These are phyloP conservation scores for Galaxea fascicularis DNA, from an alignment of 92 coral and sea anemone genomes.

Conservation along the genomic window DNA sequence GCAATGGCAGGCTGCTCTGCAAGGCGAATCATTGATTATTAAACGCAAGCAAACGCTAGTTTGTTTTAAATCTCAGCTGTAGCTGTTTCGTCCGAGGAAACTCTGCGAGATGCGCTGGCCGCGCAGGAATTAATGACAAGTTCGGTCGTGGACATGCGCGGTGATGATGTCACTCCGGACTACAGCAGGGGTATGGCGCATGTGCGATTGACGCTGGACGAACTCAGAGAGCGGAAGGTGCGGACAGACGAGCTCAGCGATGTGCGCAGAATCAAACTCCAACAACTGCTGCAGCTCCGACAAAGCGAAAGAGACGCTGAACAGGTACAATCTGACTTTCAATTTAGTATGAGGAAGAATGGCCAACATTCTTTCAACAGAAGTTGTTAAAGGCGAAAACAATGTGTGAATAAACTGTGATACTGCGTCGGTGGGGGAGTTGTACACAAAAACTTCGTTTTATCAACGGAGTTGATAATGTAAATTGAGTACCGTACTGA, in stretches of 20 bases:
- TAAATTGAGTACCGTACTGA: too few relatives aligned
- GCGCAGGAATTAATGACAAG: slow-evolving; percentile 78
- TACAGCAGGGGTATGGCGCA: slow-evolving; percentile 79
- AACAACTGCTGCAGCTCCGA: slow-evolving; percentile 93
- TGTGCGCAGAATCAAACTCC: slow-evolving; percentile 93
- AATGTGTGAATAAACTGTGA: too few relatives aligned
- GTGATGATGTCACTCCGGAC: slow-evolving; percentile 81
- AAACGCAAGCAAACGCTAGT: too few relatives aligned
- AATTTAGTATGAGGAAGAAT: too few relatives aligned
- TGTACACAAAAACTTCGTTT: too few relatives aligned
- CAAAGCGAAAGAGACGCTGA: slow-evolving; percentile 94
- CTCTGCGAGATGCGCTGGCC: slow-evolving; percentile 80
- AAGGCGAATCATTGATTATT: background rate
- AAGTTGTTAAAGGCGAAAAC: too few relatives aligned
- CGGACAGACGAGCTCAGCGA: slow-evolving; percentile 96
- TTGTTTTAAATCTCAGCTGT: slow-evolving; percentile 60
- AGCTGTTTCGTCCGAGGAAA: slow-evolving; percentile 78
- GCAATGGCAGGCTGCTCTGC: background rate
- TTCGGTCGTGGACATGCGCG: slow-evolving; percentile 75
- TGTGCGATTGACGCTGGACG: slow-evolving; percentile 87
- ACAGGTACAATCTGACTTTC: slow-evolving; percentile 63
- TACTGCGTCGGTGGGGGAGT: too few relatives aligned
- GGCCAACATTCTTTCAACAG: too few relatives aligned
- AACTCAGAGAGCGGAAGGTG: slow-evolving; percentile 87
- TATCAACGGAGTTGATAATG: too few relatives aligned